phyloP scores from a whole-genome alignment of 2,888 invertebrate species.

The Tiliacea aurago region DNA sequence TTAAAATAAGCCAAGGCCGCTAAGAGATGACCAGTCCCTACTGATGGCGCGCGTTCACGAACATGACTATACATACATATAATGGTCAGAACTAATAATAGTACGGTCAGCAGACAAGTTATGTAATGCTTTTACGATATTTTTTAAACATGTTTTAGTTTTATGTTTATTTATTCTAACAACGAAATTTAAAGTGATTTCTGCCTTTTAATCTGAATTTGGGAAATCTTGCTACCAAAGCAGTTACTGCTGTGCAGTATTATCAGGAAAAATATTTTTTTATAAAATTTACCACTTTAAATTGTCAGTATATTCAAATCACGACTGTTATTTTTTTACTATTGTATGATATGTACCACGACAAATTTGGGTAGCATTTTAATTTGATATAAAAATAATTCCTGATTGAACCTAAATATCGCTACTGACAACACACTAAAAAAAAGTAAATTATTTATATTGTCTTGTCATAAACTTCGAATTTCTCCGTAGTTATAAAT shows the following conservation, averaged over 20 bases:
- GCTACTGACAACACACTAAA: not conserved
- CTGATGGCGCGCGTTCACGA: too few species aligned
- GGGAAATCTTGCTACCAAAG: not conserved
- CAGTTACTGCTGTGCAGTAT: not conserved
- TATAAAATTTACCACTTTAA: not conserved
- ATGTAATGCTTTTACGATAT: not conserved
- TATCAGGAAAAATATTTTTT: too few species aligned
- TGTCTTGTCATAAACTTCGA: too few species aligned
- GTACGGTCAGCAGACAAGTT: conserved; percentile 8
- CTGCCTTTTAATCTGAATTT: not conserved
- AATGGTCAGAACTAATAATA: conserved; percentile 23
- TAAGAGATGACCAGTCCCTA: too few species aligned
- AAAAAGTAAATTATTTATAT: not conserved
- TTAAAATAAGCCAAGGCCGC: too few species aligned
- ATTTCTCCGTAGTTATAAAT: not conserved
- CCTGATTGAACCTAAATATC: not conserved
- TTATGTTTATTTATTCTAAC: not conserved
- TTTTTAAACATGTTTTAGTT: not conserved
- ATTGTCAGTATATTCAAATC: not conserved
- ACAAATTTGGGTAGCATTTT: not conserved
- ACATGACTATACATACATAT: too few species aligned
- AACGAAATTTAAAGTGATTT: too few species aligned
- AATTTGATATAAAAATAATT: not conserved
- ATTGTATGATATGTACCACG: not conserved
- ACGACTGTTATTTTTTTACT: not conserved